phyloP scores from a whole-genome alignment of 2,888 invertebrate genomes.

The Andricus quercusramuli region DNA sequence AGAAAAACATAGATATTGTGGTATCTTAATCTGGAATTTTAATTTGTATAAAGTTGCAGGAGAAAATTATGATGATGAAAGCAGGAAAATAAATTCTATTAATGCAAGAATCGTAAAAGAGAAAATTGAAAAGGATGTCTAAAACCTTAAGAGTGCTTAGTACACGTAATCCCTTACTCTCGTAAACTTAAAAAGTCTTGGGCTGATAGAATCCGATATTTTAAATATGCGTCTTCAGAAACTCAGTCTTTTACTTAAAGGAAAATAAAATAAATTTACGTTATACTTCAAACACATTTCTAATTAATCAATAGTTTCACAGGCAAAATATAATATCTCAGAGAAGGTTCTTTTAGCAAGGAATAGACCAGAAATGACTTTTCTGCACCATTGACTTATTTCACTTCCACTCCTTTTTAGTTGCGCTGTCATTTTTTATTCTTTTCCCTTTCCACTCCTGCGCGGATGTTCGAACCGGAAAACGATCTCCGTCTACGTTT shows the following conservation, averaged over 20 bases:
- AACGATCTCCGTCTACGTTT: conserved; percentile 37
- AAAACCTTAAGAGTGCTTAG: too few relatives aligned
- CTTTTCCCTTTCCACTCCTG: conserved; percentile 8
- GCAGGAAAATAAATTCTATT: too few relatives aligned
- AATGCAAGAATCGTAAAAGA: too few relatives aligned
- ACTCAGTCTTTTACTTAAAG: background rate
- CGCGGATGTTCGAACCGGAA: conserved; percentile 37
- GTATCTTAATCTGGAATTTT: too few relatives aligned
- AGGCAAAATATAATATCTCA: background rate
- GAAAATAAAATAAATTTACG: background rate
- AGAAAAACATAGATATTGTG: too few relatives aligned
- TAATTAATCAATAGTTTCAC: background rate
- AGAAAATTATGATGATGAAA: too few relatives aligned
- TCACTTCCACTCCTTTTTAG: conserved; percentile 36
- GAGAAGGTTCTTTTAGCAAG: background rate
- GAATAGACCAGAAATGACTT: conserved; percentile 53
- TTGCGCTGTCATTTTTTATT: conserved; percentile 2
- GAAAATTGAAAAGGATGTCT: too few relatives aligned
- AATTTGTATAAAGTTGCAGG: too few relatives aligned
- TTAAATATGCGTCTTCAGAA: background rate
- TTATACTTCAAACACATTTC: background rate
- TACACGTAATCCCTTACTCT: too few relatives aligned
- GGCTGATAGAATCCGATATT: background rate
- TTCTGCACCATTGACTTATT: conserved; percentile 60
- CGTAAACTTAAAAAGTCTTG: too few relatives aligned